phyloP scores from a whole-genome alignment of 2,888 invertebrate genomes.

The Andrena hattorfiana region DNA sequence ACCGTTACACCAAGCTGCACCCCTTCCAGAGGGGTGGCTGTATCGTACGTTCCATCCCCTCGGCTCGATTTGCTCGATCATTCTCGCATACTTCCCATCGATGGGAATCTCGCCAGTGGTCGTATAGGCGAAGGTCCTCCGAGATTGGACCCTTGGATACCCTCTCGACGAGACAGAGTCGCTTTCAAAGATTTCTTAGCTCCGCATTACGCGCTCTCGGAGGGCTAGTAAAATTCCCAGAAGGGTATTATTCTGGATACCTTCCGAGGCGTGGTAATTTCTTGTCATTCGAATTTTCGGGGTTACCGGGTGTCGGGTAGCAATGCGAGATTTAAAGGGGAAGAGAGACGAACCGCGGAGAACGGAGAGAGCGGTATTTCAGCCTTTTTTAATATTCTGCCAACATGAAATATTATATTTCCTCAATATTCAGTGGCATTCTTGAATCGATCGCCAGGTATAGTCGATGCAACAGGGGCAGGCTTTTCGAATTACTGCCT shows the following conservation, averaged over 20 bases:
- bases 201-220: too few relatives aligned
- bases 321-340: not conserved
- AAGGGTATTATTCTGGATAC: not conserved
- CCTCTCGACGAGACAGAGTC: not conserved
- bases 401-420: constrained; percentile 15
- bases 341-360: not conserved
- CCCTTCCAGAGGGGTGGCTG: not conserved
- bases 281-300: not conserved
- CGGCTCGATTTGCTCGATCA: not conserved
- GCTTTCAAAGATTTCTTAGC: not conserved
- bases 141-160: constrained; percentile 3
- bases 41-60: not conserved
- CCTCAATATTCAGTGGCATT: constrained; percentile 38
- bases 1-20: constrained; percentile 5
- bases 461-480: constrained; percentile 7
- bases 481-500: constrained; percentile 16
- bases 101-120: not conserved
- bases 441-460: constrained; percentile 39
- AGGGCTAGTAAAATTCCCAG: not conserved
- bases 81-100: not conserved
- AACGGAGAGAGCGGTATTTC: too few relatives aligned
- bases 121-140: not conserved
- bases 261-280: not conserved
- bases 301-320: not conserved
- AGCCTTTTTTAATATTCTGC: constrained; percentile 44